These are phyloP conservation scores for Drosophila ficusphila DNA, from an alignment of 1,140 invertebrate species.

Conservation along the genomic window DNA sequence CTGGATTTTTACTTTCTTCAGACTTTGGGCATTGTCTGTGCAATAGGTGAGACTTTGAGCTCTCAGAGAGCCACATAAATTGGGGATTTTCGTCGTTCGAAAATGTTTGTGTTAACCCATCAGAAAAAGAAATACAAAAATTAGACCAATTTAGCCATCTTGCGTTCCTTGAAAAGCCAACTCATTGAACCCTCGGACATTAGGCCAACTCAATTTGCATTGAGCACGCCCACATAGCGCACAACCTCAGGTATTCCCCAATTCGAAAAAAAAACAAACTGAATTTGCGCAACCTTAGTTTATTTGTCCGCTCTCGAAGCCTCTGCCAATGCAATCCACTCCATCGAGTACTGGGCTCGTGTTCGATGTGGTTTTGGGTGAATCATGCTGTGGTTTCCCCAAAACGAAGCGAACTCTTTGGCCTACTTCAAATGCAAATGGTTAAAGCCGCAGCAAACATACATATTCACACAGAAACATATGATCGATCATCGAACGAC, in stretches of 20 bases:
- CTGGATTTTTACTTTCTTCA: slow-evolving; percentile 75
- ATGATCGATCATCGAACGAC: slow-evolving; percentile 15
- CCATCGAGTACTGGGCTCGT: slow-evolving; percentile 18
- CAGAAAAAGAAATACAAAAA: not conserved
- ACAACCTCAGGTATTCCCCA: slow-evolving; percentile 59
- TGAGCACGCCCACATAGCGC: slow-evolving; percentile 53
- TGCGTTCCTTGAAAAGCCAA: slow-evolving; percentile 27
- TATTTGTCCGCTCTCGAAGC: slow-evolving; percentile 34
- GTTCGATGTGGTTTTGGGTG: slow-evolving; percentile 39
- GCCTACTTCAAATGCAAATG: slow-evolving; percentile 70
- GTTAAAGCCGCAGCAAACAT: slow-evolving; percentile 14
- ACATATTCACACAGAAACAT: slow-evolving; percentile 1
- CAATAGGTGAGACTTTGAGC: not conserved
- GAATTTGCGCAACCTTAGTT: slow-evolving; percentile 67
- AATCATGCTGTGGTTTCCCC: slow-evolving; percentile 73
- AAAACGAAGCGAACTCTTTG: slow-evolving; percentile 27
- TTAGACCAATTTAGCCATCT: not conserved
- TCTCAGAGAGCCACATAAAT: not conserved
- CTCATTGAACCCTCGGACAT: slow-evolving; percentile 49
- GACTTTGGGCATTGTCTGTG: slow-evolving; percentile 32
- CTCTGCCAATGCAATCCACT: slow-evolving; percentile 17
- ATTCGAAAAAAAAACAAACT: slow-evolving; percentile 10
- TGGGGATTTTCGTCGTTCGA: not conserved
- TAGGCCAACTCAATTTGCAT: slow-evolving; percentile 11
- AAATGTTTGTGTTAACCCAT: no score